Percentiles rank a stretch among this genome's conserved stretches.
Evolutionary conservation across 35 echinoderm and acorn worm species (phyloP).

Genomic region (Anneissia japonica): DNA sequence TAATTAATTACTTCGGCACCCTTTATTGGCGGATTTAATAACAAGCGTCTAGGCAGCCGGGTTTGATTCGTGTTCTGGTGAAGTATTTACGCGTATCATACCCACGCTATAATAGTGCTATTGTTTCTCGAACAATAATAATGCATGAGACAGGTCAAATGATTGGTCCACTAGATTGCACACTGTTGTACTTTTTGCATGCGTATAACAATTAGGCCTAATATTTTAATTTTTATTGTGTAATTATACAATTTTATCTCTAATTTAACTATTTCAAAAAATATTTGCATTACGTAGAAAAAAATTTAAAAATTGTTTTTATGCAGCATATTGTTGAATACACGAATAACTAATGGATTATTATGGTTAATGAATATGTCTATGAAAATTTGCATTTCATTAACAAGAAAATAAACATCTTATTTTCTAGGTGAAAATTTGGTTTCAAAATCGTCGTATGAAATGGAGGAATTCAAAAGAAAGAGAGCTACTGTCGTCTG

Average conservation of each 20-base stretch:
- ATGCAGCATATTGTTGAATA: background rate
- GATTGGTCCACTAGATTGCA: background rate
- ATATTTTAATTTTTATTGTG: too few species aligned
- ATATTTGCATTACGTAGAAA: too few species aligned
- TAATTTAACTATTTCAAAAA: too few species aligned
- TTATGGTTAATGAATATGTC: too few species aligned
- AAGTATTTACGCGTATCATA: background rate
- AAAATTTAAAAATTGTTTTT: too few species aligned
- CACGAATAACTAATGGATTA: too few species aligned
- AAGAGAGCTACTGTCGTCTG: slow-evolving; percentile 78
- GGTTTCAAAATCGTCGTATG: slow-evolving; percentile 99
- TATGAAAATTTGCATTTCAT: too few species aligned
- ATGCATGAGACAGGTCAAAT: background rate
- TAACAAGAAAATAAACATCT: slow-evolving; percentile 1
- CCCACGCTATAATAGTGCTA: background rate
- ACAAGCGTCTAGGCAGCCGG: background rate
- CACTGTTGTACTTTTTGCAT: background rate
- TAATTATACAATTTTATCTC: too few species aligned
- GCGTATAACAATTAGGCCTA: too few species aligned
- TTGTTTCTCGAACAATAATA: too few species aligned
- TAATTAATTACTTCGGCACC: background rate
- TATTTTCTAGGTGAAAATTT: slow-evolving; percentile 83
- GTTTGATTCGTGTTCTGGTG: background rate
- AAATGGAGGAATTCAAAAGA: slow-evolving; percentile 99
- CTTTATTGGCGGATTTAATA: background rate